Evolutionary conservation across 2,113 vertebrate species (phyloP), one percentile per base, ranked within the genome.

Genomic region (Prunella himalayana): DNA sequence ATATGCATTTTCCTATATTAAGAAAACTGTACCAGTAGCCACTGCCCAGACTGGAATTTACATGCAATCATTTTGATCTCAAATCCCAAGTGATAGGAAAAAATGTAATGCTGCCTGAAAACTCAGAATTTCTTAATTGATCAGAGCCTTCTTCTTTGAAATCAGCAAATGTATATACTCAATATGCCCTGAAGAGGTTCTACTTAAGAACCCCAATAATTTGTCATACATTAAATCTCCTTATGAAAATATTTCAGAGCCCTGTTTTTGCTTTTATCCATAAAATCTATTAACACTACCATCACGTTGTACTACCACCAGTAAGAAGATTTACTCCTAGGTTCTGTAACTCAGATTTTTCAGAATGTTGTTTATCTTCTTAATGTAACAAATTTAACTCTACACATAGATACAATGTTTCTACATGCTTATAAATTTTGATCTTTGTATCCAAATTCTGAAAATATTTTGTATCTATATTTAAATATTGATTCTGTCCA

Each of bases 401-500:
- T 10, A 21, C 3, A 22, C 6, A 9, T 35, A 59, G 11, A 59
- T 21, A 50, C 17, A 44, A 44, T 3, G 7, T 42, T 31, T 13
- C 31, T 31, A 10, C 0, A 31, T 17, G n/a, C 13, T 24, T 7
- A n/a, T 2, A 35, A 16, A 9, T 10, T 2, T n/a, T n/a, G 4
- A 23, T 65, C 17, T 56, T 42, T 50, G 15, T 6, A 15, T 27
- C 12, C 6, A 42, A 57, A 50, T 37, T 27, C 27, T 50, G 19
- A 14, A 41, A 9, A 0, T 23, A 3, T 6, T 6, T 8, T 23
- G 7, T 24, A 64, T 27, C 35, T 50, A 33, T 6, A 50, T 15
- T 45, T 63, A 54, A 87, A 41, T 30, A 47, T 3, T 31, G 7
- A 9, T 14, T 28, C 9, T 24, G 42, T 21, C 18, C 42, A 11